Evolutionary conservation across 2,113 vertebrate species (phyloP).

Genomic region (Plestiodon gilberti): DNA sequence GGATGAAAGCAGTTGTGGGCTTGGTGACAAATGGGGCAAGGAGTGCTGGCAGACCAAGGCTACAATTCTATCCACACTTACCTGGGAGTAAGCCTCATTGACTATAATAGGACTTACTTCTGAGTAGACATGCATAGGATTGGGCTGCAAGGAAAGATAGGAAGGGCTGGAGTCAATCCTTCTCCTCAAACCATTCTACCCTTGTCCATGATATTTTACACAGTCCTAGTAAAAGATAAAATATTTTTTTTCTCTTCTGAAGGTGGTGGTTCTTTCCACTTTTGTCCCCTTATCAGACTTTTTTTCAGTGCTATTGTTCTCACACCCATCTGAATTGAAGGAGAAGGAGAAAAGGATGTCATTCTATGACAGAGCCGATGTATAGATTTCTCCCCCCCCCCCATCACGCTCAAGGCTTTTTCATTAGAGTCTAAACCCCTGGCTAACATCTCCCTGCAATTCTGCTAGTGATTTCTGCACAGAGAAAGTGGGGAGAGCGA

Average conservation of each 20-base stretch:
- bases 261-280: neutral
- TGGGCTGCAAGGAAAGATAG: too few species aligned
- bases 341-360: accelerated
- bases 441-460: slow-evolving; percentile 17
- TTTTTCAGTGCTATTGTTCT: neutral
- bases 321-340: neutral
- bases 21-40: too few species aligned
- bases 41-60: too few species aligned
- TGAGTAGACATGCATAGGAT: too few species aligned
- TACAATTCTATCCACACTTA: too few species aligned
- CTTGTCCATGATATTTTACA: neutral
- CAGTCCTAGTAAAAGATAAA: neutral
- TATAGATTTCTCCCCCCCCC: slow-evolving; percentile 33
- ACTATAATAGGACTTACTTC: too few species aligned
- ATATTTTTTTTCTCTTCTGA: neutral
- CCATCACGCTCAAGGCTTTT: neutral
- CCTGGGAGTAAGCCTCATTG: too few species aligned
- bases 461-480: slow-evolving; percentile 34
- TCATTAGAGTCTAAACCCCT: slow-evolving; percentile 49
- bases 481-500: neutral
- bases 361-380: slow-evolving; percentile 15
- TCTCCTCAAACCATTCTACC: too few species aligned
- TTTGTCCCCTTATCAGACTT: neutral
- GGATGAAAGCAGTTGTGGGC: too few species aligned
- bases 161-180: too few species aligned